Percentiles rank a stretch among this genome's conserved stretches.
These are phyloP conservation scores for Sturnira hondurensis DNA, from an alignment of 2,113 vertebrate species.

Conservation along the genomic window DNA sequence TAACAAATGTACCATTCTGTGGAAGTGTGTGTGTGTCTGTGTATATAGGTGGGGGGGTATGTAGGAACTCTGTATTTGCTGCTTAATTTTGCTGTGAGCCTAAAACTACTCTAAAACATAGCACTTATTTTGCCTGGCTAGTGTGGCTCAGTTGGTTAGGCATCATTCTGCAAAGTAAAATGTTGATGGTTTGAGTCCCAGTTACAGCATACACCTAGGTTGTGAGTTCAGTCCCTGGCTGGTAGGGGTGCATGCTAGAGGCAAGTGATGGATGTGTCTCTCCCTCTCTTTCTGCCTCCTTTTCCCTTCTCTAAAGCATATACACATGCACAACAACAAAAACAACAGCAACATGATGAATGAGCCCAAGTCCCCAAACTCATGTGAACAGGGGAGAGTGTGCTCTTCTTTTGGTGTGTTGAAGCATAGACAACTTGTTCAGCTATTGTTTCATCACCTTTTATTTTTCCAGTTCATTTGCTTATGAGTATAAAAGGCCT, in stretches of 20 bases:
- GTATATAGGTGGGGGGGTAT: neutral
- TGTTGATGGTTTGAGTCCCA: no score
- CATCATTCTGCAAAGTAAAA: no score
- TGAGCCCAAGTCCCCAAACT: neutral
- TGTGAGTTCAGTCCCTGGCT: no score
- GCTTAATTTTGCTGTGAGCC: neutral
- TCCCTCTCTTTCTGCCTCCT: no score
- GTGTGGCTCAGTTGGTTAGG: no score
- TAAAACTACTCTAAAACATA: neutral
- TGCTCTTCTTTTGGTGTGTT: neutral
- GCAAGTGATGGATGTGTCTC: no score
- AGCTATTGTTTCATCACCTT: neutral
- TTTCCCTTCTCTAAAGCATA: no score
- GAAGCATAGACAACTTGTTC: neutral
- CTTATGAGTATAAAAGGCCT: neutral
- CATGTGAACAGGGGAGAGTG: accelerated
- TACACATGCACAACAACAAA: neutral
- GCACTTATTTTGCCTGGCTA: neutral
- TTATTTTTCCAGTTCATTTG: neutral
- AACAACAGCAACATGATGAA: neutral
- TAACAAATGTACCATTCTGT: neutral
- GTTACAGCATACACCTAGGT: no score
- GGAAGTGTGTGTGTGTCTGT: neutral
- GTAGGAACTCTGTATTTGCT: neutral
- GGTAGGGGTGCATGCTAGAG: no score